Conservation (phyloP, 2,888 invertebrate species). For the Mongoloraphidia duomilia region DNA sequence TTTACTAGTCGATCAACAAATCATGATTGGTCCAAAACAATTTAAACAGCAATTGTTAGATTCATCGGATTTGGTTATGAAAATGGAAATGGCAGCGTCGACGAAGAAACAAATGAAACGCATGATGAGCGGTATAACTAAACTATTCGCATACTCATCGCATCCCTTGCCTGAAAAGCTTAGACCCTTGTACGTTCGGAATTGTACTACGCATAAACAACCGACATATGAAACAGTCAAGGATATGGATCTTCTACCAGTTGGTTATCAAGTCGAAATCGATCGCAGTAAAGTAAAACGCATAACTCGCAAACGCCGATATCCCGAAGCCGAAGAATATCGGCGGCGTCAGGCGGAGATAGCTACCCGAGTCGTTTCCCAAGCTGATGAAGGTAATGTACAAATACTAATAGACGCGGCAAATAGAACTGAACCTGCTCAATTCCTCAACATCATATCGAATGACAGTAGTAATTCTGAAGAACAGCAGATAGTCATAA, state of each 20-base stretch:
- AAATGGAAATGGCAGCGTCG: slow-evolving; percentile 4
- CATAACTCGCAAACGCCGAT: slow-evolving; percentile 2
- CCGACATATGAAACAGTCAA: slow-evolving; percentile 2
- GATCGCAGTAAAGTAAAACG: slow-evolving; percentile 2
- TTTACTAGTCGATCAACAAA: slow-evolving; percentile 10
- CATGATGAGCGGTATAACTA: slow-evolving; percentile 3
- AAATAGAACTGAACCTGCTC: background rate
- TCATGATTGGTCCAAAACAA: slow-evolving; percentile 6
- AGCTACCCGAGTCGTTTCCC: too few relatives aligned
- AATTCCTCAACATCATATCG: background rate
- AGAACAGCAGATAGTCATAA: slow-evolving; percentile 8
- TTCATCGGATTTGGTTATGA: slow-evolving; percentile 7
- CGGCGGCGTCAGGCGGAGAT: background rate
- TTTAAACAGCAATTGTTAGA: slow-evolving; percentile 12
- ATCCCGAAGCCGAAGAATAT: slow-evolving; percentile 1
- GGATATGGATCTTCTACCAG: slow-evolving; percentile 5
- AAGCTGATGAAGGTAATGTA: background rate
- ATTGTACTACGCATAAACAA: slow-evolving; percentile 4
- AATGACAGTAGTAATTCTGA: background rate
- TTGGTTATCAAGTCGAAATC: slow-evolving; percentile 3
- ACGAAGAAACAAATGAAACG: slow-evolving; percentile 6
- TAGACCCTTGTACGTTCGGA: slow-evolving; percentile 4
- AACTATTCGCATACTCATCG: slow-evolving; percentile 9
- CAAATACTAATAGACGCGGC: background rate
- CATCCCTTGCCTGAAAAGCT: slow-evolving; percentile 6